Conservation (phyloP, 2,113 vertebrate genomes). For the Chionodraco myersi region DNA sequence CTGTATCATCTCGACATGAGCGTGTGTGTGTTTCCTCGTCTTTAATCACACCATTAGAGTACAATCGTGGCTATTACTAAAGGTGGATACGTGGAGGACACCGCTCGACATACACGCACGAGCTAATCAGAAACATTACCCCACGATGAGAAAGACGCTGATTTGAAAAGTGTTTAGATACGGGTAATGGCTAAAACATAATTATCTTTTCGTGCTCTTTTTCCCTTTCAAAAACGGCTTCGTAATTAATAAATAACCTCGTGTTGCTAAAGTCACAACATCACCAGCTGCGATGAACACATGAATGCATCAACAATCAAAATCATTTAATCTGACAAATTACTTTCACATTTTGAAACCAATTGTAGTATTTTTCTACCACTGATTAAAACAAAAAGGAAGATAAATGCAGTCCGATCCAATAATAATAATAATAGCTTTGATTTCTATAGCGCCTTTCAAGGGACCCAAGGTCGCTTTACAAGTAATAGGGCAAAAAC, state of each 20-base stretch:
- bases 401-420: background rate
- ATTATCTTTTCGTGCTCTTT: conserved; percentile 59
- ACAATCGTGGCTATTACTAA: conserved; percentile 13
- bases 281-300: no score
- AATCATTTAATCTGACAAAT: no score
- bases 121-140: conserved; percentile 39
- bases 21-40: background rate
- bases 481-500: no score
- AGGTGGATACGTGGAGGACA: conserved; percentile 5
- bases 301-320: no score
- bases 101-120: conserved; percentile 9
- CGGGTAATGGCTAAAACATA: conserved; percentile 34
- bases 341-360: no score
- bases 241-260: conserved; percentile 46
- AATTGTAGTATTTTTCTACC: no score
- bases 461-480: no score
- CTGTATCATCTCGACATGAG: background rate
- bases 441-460: no score
- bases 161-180: conserved; percentile 50
- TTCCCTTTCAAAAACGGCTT: conserved; percentile 34
- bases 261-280: background rate
- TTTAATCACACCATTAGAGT: background rate
- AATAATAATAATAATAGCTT: no score
- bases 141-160: conserved; percentile 33
- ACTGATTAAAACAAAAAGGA: background rate